phyloP scores from a whole-genome alignment of 2,797 vertebrate genomes.

The Nannoperca obscura region DNA sequence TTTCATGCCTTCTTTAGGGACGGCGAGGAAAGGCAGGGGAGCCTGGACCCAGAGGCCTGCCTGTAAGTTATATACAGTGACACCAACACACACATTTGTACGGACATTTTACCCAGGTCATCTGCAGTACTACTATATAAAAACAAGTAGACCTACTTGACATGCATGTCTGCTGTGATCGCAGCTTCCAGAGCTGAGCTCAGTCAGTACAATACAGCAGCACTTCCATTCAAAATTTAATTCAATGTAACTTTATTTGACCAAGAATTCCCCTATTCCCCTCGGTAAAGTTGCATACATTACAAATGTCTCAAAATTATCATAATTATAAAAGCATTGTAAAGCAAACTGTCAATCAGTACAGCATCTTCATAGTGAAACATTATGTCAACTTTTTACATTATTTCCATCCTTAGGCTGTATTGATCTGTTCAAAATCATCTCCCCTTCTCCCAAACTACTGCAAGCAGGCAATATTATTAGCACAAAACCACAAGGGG shows the following conservation, averaged over 20 bases:
- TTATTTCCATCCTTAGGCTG: slow-evolving; percentile 31
- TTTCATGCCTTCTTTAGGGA: slow-evolving; percentile 83
- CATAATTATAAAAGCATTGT: slow-evolving; percentile 15
- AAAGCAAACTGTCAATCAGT: slow-evolving; percentile 31
- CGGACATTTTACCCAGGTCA: background rate
- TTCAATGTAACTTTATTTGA: slow-evolving; percentile 31
- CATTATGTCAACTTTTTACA: slow-evolving; percentile 24
- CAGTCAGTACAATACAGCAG: background rate
- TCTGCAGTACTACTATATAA: background rate
- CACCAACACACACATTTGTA: background rate
- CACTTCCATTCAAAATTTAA: slow-evolving; percentile 31
- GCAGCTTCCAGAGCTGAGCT: background rate
- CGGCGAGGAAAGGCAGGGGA: slow-evolving; percentile 92
- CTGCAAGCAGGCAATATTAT: slow-evolving; percentile 55
- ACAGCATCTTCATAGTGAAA: slow-evolving; percentile 20
- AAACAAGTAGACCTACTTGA: background rate
- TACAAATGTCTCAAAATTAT: slow-evolving; percentile 15
- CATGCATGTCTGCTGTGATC: too few species aligned
- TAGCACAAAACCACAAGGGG: slow-evolving; percentile 56
- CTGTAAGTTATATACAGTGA: slow-evolving; percentile 86
- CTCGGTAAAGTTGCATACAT: background rate
- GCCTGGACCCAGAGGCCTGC: slow-evolving; percentile 87
- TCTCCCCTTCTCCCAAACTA: slow-evolving; percentile 15
- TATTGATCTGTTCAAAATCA: slow-evolving; percentile 49
- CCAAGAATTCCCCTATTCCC: background rate